Base-by-base conservation (phyloP, 2,888 invertebrate species). In the Agrochola lychnidis region DNA sequence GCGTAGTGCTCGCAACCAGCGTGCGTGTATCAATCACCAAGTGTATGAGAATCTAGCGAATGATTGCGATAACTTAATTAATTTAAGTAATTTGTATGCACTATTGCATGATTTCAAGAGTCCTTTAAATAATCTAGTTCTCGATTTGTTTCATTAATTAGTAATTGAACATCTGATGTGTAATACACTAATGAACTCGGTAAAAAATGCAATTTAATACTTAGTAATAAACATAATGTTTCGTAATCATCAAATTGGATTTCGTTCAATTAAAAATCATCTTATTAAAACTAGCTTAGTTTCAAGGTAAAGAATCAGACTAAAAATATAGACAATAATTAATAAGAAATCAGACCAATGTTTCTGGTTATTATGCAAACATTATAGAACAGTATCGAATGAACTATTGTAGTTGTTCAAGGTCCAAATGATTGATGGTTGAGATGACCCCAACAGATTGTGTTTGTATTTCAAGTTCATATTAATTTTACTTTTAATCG, bases 341-440 rank as follows among this genome's bases (percentile, higher is more conserved):
- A 85, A 86, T 84, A 86, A 73, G 78, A 88, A 90, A 87, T 87
- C 78, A 88, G 88, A 88, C 84, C 84, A 85, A 45, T 64, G 30
- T 81, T 79, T 78, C 64, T 63, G 74, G 62, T 51, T 84, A 84
- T 85, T 87, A 86, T 87, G 87, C 89, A 89, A 88, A 85, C 86
- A 89, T 86, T 86, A 85, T 64, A 66, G 67, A 86, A 56, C 78
- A 75, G 79, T 85, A 84, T 84, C 80, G 83, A 88, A 89, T 79
- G 79, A 76, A 78, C 84, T 80, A 88, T 90, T 89, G 89, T 82
- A 69, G 9, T 68, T 36, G 70, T 73, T 79, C 94, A 94, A 94
- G 95, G 94, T 87, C 89, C 79, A 48, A 56, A 83, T 94, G 95
- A 95, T 95, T 95, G 94, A 95, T 95, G 85, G 92, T 87, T 84